Evolutionary conservation across 2,797 vertebrate genomes (phyloP).

Genomic region (Xenopus petersii): DNA sequence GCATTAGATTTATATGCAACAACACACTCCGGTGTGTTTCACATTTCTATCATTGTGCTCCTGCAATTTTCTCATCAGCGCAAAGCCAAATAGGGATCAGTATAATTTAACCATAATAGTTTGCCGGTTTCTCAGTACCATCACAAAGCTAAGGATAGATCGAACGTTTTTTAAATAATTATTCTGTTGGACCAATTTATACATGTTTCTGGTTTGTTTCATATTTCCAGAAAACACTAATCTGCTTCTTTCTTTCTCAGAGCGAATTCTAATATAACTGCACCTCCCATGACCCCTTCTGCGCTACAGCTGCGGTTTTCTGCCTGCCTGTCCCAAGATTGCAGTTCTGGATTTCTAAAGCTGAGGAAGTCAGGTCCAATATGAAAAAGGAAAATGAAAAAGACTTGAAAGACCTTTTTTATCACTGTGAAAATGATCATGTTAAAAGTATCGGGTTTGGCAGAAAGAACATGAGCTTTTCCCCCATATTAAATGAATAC

Average conservation of each 20-base stretch:
- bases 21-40: conserved; percentile 27
- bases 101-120: conserved; percentile 20
- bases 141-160: not conserved
- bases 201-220: not conserved
- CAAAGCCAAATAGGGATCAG: conserved; percentile 12
- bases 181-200: too few species aligned
- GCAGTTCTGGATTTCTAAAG: not conserved
- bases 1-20: conserved; percentile 32
- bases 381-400: conserved; percentile 3
- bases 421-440: conserved; percentile 36
- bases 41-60: conserved; percentile 10
- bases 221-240: conserved; percentile 15
- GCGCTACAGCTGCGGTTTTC: conserved; percentile 1
- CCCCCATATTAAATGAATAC: conserved; percentile 35
- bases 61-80: conserved; percentile 18
- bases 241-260: conserved; percentile 8
- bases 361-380: conserved; percentile 1
- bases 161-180: not conserved
- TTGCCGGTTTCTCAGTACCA: conserved; percentile 1
- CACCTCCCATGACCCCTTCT: conserved; percentile 14
- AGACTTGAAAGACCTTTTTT: conserved; percentile 34
- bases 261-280: not conserved
- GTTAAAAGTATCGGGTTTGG: conserved; percentile 24
- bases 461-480: conserved; percentile 22
- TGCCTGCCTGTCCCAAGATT: conserved; percentile 6